phyloP scores from a whole-genome alignment of 2,797 vertebrate genomes.

The Tokudaia muenninki region DNA sequence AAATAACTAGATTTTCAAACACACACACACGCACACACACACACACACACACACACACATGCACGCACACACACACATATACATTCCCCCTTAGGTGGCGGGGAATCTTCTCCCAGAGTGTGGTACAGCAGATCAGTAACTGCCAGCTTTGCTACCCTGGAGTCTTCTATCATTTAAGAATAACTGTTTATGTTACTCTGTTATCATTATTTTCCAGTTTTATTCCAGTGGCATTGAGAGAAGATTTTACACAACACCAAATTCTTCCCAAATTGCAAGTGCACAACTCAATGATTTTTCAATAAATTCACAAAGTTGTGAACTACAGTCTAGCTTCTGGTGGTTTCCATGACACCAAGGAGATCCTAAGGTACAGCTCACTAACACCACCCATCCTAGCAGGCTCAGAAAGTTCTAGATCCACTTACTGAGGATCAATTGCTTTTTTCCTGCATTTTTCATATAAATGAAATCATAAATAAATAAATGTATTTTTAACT shows the following conservation, averaged over 20 bases:
- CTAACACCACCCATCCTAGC: background rate
- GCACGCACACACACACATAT: too few relatives aligned
- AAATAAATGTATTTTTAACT: conserved; percentile 36
- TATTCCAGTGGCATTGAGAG: background rate
- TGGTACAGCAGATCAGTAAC: background rate
- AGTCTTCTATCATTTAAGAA: background rate
- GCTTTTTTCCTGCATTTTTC: conserved; percentile 57
- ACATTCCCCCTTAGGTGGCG: background rate
- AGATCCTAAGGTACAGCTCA: background rate
- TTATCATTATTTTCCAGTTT: background rate
- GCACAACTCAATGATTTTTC: conserved; percentile 27
- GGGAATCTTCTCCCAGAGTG: background rate
- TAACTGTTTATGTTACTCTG: conserved; percentile 21
- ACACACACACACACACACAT: too few relatives aligned
- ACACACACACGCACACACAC: too few relatives aligned
- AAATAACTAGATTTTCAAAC: too few relatives aligned
- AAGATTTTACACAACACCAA: background rate
- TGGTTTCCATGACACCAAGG: background rate
- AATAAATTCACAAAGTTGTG: background rate
- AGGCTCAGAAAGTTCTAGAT: background rate
- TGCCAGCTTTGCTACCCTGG: background rate
- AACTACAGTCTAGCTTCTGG: background rate
- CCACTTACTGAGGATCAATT: conserved; percentile 30
- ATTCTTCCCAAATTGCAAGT: conserved; percentile 8
- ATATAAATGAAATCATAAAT: conserved; percentile 7